Conservation (phyloP, 2,888 invertebrate genomes). For the Spilosoma lubricipeda region DNA sequence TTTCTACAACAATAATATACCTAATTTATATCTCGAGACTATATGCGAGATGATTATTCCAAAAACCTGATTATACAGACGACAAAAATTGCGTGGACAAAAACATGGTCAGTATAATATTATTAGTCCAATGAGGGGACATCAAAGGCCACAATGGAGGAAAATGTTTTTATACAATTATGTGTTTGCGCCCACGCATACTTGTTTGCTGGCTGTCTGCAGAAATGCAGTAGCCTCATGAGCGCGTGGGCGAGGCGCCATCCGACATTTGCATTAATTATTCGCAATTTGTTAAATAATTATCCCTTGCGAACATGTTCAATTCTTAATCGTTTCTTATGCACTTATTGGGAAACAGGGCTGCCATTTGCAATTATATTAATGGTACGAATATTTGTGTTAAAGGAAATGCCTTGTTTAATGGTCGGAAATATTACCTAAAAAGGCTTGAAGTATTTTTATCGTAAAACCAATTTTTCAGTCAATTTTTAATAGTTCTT, state of each 20-base stretch:
- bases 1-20: slow-evolving; percentile 26
- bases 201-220: slow-evolving; percentile 45
- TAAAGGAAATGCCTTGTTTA: slow-evolving; percentile 29
- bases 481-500: neutral
- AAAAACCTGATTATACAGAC: slow-evolving; percentile 33
- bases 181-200: slow-evolving; percentile 37
- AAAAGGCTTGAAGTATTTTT: slow-evolving; percentile 1
- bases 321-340: slow-evolving; percentile 28
- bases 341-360: slow-evolving; percentile 28
- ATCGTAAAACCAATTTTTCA: slow-evolving; percentile 14
- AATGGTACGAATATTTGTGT: slow-evolving; percentile 30
- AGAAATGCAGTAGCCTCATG: slow-evolving; percentile 45
- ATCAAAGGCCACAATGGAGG: slow-evolving; percentile 32
- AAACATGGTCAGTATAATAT: slow-evolving; percentile 41
- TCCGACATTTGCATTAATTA: slow-evolving; percentile 60
- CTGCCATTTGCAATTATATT: slow-evolving; percentile 23
- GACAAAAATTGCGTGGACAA: slow-evolving; percentile 31
- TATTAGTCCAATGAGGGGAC: slow-evolving; percentile 36
- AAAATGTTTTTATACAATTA: slow-evolving; percentile 49
- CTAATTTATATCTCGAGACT: slow-evolving; percentile 21
- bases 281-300: slow-evolving; percentile 45
- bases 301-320: slow-evolving; percentile 24
- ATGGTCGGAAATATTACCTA: slow-evolving; percentile 9
- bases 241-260: slow-evolving; percentile 58
- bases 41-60: slow-evolving; percentile 38